A percentile compares a stretch with the other conserved stretches of the same genome.
Conservation (phyloP, 2,888 invertebrate genomes). For the Chrysolina oricalcia region DNA sequence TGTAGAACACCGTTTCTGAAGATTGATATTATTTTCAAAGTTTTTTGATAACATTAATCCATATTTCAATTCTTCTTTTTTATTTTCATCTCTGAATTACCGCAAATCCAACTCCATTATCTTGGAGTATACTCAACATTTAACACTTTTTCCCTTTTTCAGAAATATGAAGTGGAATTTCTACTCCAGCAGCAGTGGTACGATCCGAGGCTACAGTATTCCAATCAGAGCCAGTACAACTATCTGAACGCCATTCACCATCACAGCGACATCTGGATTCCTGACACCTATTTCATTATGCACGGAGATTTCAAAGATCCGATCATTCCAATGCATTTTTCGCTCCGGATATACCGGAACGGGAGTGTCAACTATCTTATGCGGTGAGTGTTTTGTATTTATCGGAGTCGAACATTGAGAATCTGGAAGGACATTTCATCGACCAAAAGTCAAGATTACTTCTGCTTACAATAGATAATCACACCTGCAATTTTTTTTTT, state of each 20-base stretch:
- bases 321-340: constrained; percentile 93
- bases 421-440: background rate
- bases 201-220: constrained; percentile 91
- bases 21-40: no score
- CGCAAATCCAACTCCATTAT: no score
- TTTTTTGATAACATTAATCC: no score
- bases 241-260: constrained; percentile 95
- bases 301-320: constrained; percentile 97
- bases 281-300: constrained; percentile 97
- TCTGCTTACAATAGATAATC: no score
- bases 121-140: no score
- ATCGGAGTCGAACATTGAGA: background rate
- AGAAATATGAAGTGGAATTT: constrained; percentile 98
- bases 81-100: no score
- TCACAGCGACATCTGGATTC: constrained; percentile 93
- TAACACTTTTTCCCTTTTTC: constrained; percentile 62
- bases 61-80: no score
- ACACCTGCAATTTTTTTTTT: no score
- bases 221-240: constrained; percentile 90
- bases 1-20: no score
- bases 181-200: constrained; percentile 95
- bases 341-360: constrained; percentile 92
- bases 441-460: no score
- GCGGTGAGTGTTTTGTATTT: constrained; percentile 75
- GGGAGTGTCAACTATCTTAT: constrained; percentile 96